Evolutionary conservation across 2,888 invertebrate species (phyloP), one percentile per base, ranked within the genome.

Genomic region (Sphinx pinastri): DNA sequence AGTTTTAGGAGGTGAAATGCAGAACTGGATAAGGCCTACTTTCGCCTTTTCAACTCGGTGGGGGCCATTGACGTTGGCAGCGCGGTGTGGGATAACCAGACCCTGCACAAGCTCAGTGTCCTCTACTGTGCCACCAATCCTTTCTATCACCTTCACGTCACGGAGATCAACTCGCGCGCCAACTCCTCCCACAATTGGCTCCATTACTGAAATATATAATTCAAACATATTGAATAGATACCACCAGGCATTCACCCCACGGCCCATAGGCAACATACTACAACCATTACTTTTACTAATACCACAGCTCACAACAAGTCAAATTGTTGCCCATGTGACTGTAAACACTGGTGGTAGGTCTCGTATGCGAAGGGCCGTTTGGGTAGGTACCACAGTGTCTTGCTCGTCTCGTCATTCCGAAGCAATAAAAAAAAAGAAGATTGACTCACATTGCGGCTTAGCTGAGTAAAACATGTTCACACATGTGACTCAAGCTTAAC

Each of bases 1-100:
- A 70, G 99, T 99, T 94, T 99, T 99, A 10, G 99, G 99, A 69
- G 99, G 98, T 14, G 99, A 99, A 88, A 99, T 98, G 88, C 99
- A 99, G 92, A 99, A 99, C 91, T 99, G 99, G 77, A 99, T 99
- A 16, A 99, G 96, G 72, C 98, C 99, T 90, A 99, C 98, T 94
- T 99, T 99, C 8, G 99, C 99, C 88, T 99, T 99, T 89, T 99
- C 99, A 72, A 99, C 95, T 79, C 97, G 96, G 82, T 97, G 97
- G 0, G 99, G 99, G 0, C 99, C 99, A 84, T 98, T 98, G 31
- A 97, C 96, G 81, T 99, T 98, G 69, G 98, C 95, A 0, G 98
- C 95, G 82, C 97, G 97, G 85, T 98, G 98, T 13, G 98, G 97
- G 80, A 99, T 98, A 4, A 99, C 97, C 67, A 99, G 95, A n/a